A percentile compares a stretch with the other conserved stretches of the same genome.
phyloP scores from a whole-genome alignment of 35 echinoderm and acorn worm genomes.

The Nesometra sesokonis region DNA sequence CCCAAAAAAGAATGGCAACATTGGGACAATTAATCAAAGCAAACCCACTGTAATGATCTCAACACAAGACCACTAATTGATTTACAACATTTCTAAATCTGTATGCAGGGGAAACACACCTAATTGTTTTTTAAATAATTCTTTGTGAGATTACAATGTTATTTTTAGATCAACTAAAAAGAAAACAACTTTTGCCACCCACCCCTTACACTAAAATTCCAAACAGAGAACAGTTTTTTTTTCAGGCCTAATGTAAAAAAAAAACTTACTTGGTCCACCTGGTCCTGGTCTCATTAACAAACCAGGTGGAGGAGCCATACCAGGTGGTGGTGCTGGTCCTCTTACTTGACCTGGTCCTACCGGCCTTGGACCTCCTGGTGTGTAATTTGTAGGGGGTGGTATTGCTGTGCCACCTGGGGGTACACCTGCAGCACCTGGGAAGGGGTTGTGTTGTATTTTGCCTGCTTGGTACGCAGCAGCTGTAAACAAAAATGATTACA shows the following conservation, averaged over 20 bases:
- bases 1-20: no score
- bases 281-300: conserved; percentile 29
- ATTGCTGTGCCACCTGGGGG: conserved; percentile 36
- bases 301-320: conserved; percentile 21
- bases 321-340: conserved; percentile 22
- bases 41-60: no score
- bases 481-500: conserved; percentile 13
- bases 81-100: no score
- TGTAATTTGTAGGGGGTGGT: conserved; percentile 60
- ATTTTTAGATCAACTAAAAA: no score
- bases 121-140: no score
- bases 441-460: conserved; percentile 86
- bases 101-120: no score
- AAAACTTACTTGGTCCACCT: conserved; percentile 37
- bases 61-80: no score
- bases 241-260: neutral
- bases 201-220: no score
- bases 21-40: no score
- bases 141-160: no score
- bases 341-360: conserved; percentile 38
- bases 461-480: conserved; percentile 94
- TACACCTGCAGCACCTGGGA: conserved; percentile 40
- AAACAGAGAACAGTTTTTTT: neutral
- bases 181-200: no score
- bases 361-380: conserved; percentile 22